Percentiles rank a stretch among this genome's conserved stretches.
phyloP scores from a whole-genome alignment of 1,140 invertebrate species.

The Lepidurus arcticus region DNA sequence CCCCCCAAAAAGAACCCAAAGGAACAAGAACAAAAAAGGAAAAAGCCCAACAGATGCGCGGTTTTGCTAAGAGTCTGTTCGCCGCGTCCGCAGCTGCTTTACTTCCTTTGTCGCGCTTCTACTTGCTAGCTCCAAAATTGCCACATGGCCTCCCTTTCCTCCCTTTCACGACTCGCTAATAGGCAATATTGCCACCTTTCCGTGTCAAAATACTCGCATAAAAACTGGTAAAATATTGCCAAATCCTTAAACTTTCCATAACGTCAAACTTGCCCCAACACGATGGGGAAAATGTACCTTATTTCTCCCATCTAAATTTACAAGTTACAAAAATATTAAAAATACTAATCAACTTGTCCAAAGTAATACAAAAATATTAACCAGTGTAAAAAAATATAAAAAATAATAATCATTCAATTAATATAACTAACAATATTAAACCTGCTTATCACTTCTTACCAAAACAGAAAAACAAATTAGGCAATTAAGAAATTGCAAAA shows the following conservation, averaged over 20 bases:
- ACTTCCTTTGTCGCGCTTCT: slow-evolving; percentile 2
- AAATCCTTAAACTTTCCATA: background rate
- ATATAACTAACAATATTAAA: too few relatives aligned
- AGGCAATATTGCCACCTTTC: background rate
- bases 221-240: background rate
- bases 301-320: too few relatives aligned
- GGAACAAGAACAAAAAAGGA: background rate
- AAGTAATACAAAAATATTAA: too few relatives aligned
- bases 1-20: background rate
- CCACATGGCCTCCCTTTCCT: background rate
- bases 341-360: too few relatives aligned
- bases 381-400: too few relatives aligned
- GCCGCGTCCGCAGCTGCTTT: background rate
- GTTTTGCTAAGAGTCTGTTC: background rate
- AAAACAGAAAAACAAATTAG: too few relatives aligned
- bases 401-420: too few relatives aligned
- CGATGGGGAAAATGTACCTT: too few relatives aligned
- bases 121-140: background rate
- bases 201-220: background rate
- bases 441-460: too few relatives aligned
- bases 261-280: background rate
- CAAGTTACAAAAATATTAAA: too few relatives aligned
- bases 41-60: slow-evolving; percentile 8
- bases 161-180: background rate
- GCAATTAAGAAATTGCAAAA: too few relatives aligned